A percentile compares a stretch with the other conserved stretches of the same genome.
These are phyloP conservation scores for Augiades crinisus DNA, from an alignment of 2,888 invertebrate species.

Conservation along the genomic window DNA sequence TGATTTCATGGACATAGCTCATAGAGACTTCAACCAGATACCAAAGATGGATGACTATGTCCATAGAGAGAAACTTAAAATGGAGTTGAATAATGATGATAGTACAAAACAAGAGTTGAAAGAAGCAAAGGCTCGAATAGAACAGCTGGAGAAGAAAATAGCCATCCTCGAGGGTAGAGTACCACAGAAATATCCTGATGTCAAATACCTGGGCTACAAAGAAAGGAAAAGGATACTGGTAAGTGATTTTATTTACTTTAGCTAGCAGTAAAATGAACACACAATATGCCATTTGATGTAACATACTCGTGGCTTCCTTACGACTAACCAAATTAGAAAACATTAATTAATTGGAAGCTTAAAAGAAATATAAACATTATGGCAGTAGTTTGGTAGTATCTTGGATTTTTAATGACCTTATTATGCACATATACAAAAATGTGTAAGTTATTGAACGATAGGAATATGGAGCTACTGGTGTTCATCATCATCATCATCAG, in stretches of 20 bases:
- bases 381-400: no score
- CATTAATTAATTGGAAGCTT: no score
- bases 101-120: slow-evolving; percentile 74
- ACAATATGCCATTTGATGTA: no score
- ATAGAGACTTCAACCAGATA: slow-evolving; percentile 50
- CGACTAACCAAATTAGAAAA: no score
- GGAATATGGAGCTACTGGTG: no score
- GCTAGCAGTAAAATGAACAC: no score
- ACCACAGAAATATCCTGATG: slow-evolving; percentile 93
- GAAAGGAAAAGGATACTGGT: slow-evolving; percentile 96
- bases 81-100: slow-evolving; percentile 45
- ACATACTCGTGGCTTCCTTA: no score
- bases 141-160: slow-evolving; percentile 87
- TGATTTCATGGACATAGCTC: slow-evolving; percentile 46
- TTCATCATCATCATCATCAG: no score
- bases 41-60: slow-evolving; percentile 47
- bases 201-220: slow-evolving; percentile 95
- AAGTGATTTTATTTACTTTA: slow-evolving; percentile 41
- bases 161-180: slow-evolving; percentile 86
- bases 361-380: no score
- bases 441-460: no score
- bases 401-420: no score
- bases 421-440: no score
- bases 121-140: slow-evolving; percentile 84
- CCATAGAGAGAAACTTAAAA: slow-evolving; percentile 37